Evolutionary conservation across 2,888 invertebrate genomes (phyloP), one percentile per base, ranked within the genome.

Genomic region (Tortrix viridana): DNA sequence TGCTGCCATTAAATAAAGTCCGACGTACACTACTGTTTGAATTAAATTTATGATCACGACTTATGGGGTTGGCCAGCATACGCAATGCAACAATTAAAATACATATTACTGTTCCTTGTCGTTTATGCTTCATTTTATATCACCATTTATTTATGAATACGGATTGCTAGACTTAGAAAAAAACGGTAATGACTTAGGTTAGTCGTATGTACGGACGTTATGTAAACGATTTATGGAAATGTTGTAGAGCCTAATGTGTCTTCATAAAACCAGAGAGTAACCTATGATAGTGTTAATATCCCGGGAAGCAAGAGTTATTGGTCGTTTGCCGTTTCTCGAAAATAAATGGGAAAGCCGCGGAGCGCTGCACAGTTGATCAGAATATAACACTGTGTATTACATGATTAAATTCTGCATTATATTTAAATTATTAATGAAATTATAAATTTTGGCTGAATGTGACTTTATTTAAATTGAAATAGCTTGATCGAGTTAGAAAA

Each of bases 251-350:
- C 84, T 88, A 89, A 89, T 90, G 82, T 87, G 77, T 91, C 91
- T 90, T 89, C 90, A 91, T 91, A 89, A 89, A 89, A 82, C 82
- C 81, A 76, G 83, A 85, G 88, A 88, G 87, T 89, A 89, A 90
- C 88, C 87, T 89, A 89, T 89, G 89, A 90, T 90, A 89, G 90
- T 91, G 90, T 90, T 91, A 91, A 90, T 91, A 90, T 89, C 86
- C 85, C 85, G 79, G 87, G 82, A 85, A 89, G 89, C 86, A 89
- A 89, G 90, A 91, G 83, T 89, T 91, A 90, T 91, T 88, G 90
- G 88, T 84, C 89, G 89, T 90, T 90, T 88, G 88, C 88, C 80
- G 88, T 82, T 89, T 81, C 82, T 79, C 79, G 80, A 77, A 84
- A 88, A 89, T 89, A 84, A 83, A 90, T 88, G 89, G 86, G 80